A percentile compares a stretch with the other conserved stretches of the same genome.
These are phyloP conservation scores for Microtus obscurus DNA, from an alignment of 2,797 vertebrate species.

Conservation along the genomic window DNA sequence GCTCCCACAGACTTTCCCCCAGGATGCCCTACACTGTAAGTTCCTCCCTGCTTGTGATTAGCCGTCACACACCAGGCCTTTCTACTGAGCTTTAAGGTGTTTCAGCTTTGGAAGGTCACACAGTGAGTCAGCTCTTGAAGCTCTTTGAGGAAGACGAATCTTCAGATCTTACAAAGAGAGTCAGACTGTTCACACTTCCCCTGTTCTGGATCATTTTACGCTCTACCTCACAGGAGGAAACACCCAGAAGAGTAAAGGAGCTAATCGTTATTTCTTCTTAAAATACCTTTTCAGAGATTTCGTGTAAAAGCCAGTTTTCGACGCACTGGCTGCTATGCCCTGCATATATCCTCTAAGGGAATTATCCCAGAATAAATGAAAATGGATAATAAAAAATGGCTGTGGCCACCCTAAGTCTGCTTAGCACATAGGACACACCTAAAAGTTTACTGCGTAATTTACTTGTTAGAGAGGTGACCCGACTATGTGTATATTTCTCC, in stretches of 20 bases:
- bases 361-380: background rate
- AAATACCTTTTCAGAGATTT: constrained; percentile 36
- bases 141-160: background rate
- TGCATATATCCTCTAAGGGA: background rate
- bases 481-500: background rate
- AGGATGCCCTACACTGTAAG: background rate
- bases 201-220: background rate
- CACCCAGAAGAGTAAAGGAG: background rate
- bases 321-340: background rate
- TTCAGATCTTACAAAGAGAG: constrained; percentile 32
- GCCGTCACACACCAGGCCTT: background rate
- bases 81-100: background rate
- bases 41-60: background rate
- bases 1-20: background rate
- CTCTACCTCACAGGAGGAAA: background rate
- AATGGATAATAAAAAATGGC: background rate
- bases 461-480: background rate
- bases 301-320: constrained; percentile 24
- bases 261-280: background rate
- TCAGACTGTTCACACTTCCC: background rate
- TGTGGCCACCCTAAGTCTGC: background rate
- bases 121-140: background rate
- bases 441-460: background rate
- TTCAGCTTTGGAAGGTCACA: background rate
- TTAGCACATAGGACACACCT: background rate